Conservation (phyloP, 2,888 invertebrate genomes). For the Chromoteleia sp. region DNA sequence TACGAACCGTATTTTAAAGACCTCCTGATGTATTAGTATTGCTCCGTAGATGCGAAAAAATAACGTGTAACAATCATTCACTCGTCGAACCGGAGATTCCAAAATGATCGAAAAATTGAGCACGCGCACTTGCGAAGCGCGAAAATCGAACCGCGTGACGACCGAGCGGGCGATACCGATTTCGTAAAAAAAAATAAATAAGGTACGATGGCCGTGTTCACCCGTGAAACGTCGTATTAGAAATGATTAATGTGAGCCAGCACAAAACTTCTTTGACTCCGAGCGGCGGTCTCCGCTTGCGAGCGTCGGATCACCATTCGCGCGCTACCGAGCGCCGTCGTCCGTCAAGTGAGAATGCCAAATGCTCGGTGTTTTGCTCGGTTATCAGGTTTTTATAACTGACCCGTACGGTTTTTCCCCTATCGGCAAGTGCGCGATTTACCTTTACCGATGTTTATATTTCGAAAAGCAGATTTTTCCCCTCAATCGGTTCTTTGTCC, state of each 20-base stretch:
- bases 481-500: not conserved
- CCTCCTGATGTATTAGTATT: not conserved
- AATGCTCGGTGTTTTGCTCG: slow-evolving; percentile 64
- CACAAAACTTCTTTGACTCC: slow-evolving; percentile 15
- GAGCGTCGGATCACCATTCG: slow-evolving; percentile 46
- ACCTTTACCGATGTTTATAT: slow-evolving; percentile 62
- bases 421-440: slow-evolving; percentile 62
- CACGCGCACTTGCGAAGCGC: slow-evolving; percentile 29
- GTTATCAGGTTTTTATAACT: slow-evolving; percentile 65
- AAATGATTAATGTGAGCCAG: slow-evolving; percentile 6
- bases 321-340: slow-evolving; percentile 49
- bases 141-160: slow-evolving; percentile 22
- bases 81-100: too few species aligned
- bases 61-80: slow-evolving; percentile 16
- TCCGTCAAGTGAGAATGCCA: slow-evolving; percentile 51
- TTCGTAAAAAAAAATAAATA: not conserved
- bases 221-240: slow-evolving; percentile 6
- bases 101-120: not conserved
- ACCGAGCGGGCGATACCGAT: not conserved
- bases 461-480: not conserved
- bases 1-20: too few species aligned
- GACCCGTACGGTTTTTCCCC: slow-evolving; percentile 51
- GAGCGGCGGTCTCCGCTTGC: slow-evolving; percentile 11
- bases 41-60: slow-evolving; percentile 3
- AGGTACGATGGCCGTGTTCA: not conserved